Conservation (phyloP, 92 coral and sea anemone genomes). For the Actinernus sp. region DNA sequence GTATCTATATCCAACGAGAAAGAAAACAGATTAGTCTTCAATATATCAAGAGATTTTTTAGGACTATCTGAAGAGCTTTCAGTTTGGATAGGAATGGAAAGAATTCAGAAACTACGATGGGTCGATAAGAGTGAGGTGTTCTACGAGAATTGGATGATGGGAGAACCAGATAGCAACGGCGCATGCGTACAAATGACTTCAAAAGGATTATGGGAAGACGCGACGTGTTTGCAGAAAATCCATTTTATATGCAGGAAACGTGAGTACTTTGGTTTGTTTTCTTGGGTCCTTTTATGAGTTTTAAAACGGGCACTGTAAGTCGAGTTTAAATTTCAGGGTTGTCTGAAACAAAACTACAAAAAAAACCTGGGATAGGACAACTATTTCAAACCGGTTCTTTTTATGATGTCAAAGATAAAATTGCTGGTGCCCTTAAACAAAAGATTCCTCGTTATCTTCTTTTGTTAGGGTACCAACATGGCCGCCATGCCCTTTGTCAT, state of each 20-base stretch:
- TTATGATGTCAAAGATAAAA: no score
- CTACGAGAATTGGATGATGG: constrained; percentile 82
- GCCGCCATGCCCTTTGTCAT: no score
- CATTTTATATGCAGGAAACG: constrained; percentile 90
- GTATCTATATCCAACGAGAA: constrained; percentile 65
- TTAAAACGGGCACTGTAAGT: no score
- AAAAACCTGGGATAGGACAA: no score
- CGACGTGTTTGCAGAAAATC: constrained; percentile 71
- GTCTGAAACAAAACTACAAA: no score
- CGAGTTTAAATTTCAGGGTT: no score
- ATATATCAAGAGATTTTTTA: constrained; percentile 34
- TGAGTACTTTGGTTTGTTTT: no score
- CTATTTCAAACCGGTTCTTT: no score
- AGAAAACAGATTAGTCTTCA: constrained; percentile 57
- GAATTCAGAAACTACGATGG: constrained; percentile 78
- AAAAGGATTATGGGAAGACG: constrained; percentile 85
- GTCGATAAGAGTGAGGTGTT: constrained; percentile 45
- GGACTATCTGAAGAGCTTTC: constrained; percentile 25
- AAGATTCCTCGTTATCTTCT: no score
- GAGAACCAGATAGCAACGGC: constrained; percentile 87
- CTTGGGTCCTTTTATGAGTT: no score
- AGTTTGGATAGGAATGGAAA: constrained; percentile 53
- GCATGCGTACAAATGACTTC: constrained; percentile 94
- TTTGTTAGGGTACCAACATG: no score
- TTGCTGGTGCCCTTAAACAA: no score